phyloP scores from a whole-genome alignment of 2,888 invertebrate species.

The Tinea trinotella region DNA sequence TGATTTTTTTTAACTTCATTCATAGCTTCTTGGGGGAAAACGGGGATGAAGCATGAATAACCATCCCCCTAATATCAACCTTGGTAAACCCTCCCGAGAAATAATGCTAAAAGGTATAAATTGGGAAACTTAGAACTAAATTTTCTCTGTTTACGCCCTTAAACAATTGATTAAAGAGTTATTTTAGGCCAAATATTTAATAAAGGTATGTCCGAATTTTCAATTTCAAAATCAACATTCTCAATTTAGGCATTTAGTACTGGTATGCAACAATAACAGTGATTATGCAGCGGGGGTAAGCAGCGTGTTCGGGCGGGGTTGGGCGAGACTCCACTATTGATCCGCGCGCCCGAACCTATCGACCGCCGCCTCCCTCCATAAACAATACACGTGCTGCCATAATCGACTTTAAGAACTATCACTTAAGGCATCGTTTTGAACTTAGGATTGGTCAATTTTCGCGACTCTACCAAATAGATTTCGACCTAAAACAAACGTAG shows the following conservation, averaged over 20 bases:
- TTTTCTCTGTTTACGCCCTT: too few relatives aligned
- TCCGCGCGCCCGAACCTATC: conserved; percentile 54
- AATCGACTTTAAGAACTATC: conserved; percentile 8
- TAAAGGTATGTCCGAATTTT: too few relatives aligned
- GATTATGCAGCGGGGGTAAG: conserved; percentile 8
- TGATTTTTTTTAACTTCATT: too few relatives aligned
- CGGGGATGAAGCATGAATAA: too few relatives aligned
- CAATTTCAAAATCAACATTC: too few relatives aligned
- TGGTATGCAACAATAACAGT: conserved; percentile 42
- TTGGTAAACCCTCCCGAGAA: not conserved
- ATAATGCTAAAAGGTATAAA: not conserved
- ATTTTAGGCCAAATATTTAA: too few relatives aligned
- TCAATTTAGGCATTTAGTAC: conserved; percentile 36
- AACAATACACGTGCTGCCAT: not conserved
- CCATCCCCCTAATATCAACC: not conserved
- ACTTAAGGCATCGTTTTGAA: conserved; percentile 9
- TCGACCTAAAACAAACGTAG: conserved; percentile 48
- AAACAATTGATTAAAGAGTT: too few relatives aligned
- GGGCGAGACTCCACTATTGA: conserved; percentile 54
- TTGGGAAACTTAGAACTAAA: not conserved
- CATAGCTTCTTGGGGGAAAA: not conserved
- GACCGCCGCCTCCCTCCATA: conserved; percentile 33
- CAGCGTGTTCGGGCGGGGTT: conserved; percentile 19
- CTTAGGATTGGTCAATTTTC: not conserved
- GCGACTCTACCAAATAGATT: conserved; percentile 38